Base-by-base conservation (phyloP, 2,888 invertebrate genomes). In the Molorchus minor region DNA sequence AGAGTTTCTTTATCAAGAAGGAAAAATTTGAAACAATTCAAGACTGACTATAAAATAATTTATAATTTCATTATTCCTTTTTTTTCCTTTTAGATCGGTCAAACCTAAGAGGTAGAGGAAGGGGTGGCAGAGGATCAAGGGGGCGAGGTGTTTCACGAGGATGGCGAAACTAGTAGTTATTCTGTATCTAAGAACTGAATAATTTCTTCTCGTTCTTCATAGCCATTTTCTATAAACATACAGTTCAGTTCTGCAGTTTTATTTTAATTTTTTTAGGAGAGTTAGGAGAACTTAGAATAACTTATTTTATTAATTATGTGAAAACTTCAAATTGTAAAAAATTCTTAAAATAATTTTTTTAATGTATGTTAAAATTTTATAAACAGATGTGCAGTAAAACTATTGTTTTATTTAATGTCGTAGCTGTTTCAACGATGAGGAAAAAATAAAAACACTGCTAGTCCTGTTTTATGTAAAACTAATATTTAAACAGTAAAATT, bases 401-500 rank as follows among this genome's bases (percentile, higher is more conserved):
- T 15, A 17, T 16, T 40, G 20, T 40, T 43, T 20, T 41, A 12
- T 21, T 21, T 43, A 13, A 36, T 36, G 15, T 15, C 16, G 15
- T 35, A 35, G 12, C 7, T 12, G 3, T 12, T n/a, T 35, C 7
- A n/a, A 5, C 3, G 3, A 25, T 25, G 12, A 15, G 20, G 12
- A 33, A 15, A 8, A 49, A 38, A 49, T 21, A 40, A 49, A 49
- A 49, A n/a, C 49, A 16, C 7, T 33, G 13, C n/a, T 1, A 36
- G n/a, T 49, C 25, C 33, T 35, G 21, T 70, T 74, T 75, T 76
- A 72, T 77, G 75, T 75, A 78, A 77, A 78, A 78, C 74, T 77
- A 77, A 74, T 75, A 75, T 77, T 77, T 77, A 75, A 77, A 78
- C 77, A 76, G 69, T 75, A 73, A 75, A 72, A 71, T 74, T 62